A percentile compares a stretch with the other conserved stretches of the same genome.
Evolutionary conservation across 2,888 invertebrate species (phyloP).

Genomic region (Spisula subtruncata): DNA sequence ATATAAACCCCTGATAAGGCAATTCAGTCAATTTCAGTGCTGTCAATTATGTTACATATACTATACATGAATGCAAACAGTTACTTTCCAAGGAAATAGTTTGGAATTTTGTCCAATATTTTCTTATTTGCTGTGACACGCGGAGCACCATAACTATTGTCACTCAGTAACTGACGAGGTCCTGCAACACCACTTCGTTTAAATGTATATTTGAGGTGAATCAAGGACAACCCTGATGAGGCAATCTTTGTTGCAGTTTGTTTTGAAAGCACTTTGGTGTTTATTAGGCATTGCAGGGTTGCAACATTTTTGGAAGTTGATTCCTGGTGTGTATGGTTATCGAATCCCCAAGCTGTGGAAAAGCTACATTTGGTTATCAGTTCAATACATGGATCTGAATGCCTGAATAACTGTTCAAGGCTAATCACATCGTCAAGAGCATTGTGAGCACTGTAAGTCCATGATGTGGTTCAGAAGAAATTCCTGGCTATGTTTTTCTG

Average conservation of each 20-base stretch:
- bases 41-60: no score
- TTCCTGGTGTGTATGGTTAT: neutral
- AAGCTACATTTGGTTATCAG: neutral
- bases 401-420: slow-evolving; percentile 40
- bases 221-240: neutral
- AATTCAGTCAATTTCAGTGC: no score
- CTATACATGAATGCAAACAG: no score
- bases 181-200: neutral
- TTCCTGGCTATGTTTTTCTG: slow-evolving; percentile 16
- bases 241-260: slow-evolving; percentile 10
- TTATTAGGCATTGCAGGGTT: neutral
- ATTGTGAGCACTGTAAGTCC: slow-evolving; percentile 43
- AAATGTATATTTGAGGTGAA: neutral
- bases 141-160: neutral
- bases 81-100: no score
- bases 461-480: neutral
- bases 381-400: neutral
- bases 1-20: neutral
- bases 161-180: neutral
- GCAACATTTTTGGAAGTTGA: neutral
- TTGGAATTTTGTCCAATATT: neutral
- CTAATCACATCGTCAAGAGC: slow-evolving; percentile 38
- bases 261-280: neutral
- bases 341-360: neutral
- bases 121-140: slow-evolving; percentile 44